Evolutionary conservation across 1,140 invertebrate species (phyloP).

Genomic region (Hydropsyche tenuis): DNA sequence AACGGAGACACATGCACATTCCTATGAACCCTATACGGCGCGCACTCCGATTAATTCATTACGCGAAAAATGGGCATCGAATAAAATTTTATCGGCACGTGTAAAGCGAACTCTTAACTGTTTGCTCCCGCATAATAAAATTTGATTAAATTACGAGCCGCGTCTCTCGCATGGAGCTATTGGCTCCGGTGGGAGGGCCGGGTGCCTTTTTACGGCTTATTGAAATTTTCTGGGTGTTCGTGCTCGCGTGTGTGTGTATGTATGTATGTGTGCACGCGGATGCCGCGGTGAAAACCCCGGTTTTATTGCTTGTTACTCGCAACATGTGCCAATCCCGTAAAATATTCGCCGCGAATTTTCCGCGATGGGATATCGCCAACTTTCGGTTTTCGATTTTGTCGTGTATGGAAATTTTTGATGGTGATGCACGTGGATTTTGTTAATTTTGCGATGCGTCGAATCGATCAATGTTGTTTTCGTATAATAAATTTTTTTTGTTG

Average conservation of each 20-base stretch:
- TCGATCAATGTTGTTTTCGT: too few species aligned
- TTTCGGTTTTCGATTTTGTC: neutral
- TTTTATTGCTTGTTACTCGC: conserved; percentile 27
- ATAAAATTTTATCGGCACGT: conserved; percentile 5
- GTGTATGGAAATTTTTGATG: too few species aligned
- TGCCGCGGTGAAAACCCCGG: neutral
- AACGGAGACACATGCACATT: neutral
- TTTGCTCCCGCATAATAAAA: neutral
- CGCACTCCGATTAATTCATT: too few species aligned
- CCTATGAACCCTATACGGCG: too few species aligned
- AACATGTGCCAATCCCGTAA: conserved; percentile 22
- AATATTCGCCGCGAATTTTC: conserved; percentile 6
- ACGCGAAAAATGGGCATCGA: neutral
- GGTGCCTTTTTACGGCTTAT: conserved; percentile 11
- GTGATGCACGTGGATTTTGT: too few species aligned
- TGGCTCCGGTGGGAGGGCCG: neutral
- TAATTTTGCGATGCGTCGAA: too few species aligned
- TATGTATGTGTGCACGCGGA: too few species aligned
- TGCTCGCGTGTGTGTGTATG: neutral
- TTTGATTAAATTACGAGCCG: conserved; percentile 17
- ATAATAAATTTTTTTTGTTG: too few species aligned
- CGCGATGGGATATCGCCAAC: neutral
- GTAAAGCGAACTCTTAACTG: neutral
- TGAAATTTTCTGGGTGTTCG: conserved; percentile 24
- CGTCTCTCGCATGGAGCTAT: neutral